Conservation (phyloP, 2,113 vertebrate species). For the Prionailurus bengalensis region DNA sequence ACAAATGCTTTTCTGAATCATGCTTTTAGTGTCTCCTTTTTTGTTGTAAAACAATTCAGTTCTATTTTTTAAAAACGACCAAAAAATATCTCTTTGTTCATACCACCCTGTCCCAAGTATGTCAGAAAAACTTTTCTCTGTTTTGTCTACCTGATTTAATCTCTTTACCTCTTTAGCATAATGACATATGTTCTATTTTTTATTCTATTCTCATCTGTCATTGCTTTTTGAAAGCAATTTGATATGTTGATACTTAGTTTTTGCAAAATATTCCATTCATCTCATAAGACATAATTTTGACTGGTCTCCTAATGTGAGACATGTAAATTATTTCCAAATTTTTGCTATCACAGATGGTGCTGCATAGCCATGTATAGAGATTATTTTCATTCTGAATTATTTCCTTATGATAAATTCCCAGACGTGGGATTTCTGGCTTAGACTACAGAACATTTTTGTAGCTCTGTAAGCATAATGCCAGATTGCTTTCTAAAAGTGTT, state of each 20-base stretch:
- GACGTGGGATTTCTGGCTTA: constrained; percentile 39
- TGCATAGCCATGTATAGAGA: constrained; percentile 4
- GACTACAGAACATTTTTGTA: constrained; percentile 19
- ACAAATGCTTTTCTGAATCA: neutral
- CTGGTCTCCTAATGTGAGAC: neutral
- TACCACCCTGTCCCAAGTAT: neutral
- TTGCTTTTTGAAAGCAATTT: constrained; percentile 54
- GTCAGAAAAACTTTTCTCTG: neutral
- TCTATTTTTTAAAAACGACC: constrained; percentile 15
- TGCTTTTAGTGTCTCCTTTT: neutral
- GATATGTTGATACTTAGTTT: constrained; percentile 22
- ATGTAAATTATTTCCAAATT: constrained; percentile 29
- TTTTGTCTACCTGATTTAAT: neutral
- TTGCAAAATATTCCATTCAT: constrained; percentile 38
- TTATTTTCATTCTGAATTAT: constrained; percentile 64
- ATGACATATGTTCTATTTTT: neutral
- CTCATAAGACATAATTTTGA: constrained; percentile 7
- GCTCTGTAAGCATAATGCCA: constrained; percentile 15
- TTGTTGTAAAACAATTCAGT: neutral
- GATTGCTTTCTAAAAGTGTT: constrained; percentile 48
- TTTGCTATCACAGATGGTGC: constrained; percentile 60
- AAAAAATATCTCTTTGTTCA: neutral
- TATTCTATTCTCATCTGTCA: constrained; percentile 13
- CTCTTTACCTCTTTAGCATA: neutral
- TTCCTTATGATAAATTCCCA: constrained; percentile 55